Evolutionary conservation across 2,797 vertebrate genomes (phyloP), one percentile per base, ranked within the genome.

Genomic region (Gila robusta): DNA sequence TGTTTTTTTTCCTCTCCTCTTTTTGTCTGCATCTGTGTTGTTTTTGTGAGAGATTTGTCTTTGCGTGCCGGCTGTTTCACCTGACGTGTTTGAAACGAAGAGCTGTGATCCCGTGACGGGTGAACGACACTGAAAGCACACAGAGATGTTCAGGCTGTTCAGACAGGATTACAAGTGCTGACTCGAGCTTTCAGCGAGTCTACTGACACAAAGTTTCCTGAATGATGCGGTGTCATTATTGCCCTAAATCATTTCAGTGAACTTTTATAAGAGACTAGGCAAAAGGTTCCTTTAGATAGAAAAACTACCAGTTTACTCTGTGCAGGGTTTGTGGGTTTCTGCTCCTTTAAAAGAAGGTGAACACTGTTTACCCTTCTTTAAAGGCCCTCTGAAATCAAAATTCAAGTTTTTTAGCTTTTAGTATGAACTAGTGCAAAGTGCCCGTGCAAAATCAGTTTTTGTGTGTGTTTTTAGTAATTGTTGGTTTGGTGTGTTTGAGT

Each of bases 141-240:
- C 76, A 89, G 91, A 93, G 92, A 93, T 88, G 83, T 86, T 86
- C 87, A 91, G 89, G 93, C 92, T 93, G 89, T 90, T 84, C 67
- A 89, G 86, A 89, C 81, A 84, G 91, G 92, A 94, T 94, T 93
- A 92, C 80, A 90, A 70, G 41, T 86, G 90, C 90, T 89, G 89
- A 87, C 81, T 89, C 35, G 71, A 86, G 91, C 80, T 84, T 16
- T 59, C 21, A 73, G 79, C 16, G 6, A 12, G 10, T 85, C 77
- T 80, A 9, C 62, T n/a, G 32, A 49, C 52, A 72, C n/a, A 44
- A 35, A 1, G 35, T 23, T 49, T 67, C 41, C 49, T 71, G 49
- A 82, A 19, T 4, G 10, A 54, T 28, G 47, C 28, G 0, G 41
- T 3, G 3, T 26, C 5, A 5, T 73, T 47, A 62, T 11, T 11